A percentile compares a stretch with the other conserved stretches of the same genome.
Conservation (phyloP, 1,140 invertebrate species). For the Dinothrombium tinctorium region DNA sequence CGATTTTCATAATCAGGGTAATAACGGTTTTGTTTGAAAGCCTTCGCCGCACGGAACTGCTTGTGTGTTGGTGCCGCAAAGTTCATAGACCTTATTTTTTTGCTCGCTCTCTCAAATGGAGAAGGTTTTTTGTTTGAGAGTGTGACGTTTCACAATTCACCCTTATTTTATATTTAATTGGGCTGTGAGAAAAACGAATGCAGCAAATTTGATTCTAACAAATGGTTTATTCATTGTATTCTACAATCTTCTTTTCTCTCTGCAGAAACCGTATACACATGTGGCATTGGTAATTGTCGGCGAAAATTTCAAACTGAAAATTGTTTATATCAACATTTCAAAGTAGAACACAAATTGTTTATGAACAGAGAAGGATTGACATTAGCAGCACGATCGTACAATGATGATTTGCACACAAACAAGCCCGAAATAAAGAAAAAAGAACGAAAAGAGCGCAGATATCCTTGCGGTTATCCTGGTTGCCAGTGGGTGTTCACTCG, state of each 20-base stretch:
- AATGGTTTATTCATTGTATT: too few species aligned
- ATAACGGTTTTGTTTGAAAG: too few species aligned
- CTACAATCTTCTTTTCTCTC: background rate
- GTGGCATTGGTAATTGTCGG: background rate
- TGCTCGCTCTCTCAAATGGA: too few species aligned
- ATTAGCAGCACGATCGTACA: background rate
- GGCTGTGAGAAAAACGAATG: too few species aligned
- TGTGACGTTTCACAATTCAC: too few species aligned
- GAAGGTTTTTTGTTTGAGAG: too few species aligned
- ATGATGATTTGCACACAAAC: background rate
- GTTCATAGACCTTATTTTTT: too few species aligned
- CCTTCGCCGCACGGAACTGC: too few species aligned
- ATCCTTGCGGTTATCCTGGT: constrained; percentile 6
- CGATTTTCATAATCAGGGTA: too few species aligned
- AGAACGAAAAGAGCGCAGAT: background rate
- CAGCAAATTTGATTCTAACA: too few species aligned
- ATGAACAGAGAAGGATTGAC: background rate
- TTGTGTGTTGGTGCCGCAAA: too few species aligned
- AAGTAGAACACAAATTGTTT: background rate
- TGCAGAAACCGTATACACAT: background rate
- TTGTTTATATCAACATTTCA: background rate
- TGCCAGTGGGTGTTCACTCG: constrained; percentile 6
- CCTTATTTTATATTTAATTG: too few species aligned
- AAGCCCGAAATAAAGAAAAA: background rate
- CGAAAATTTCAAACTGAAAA: background rate